Base-by-base conservation (phyloP, 2,888 invertebrate genomes). In the Eremobia ochroleuca region DNA sequence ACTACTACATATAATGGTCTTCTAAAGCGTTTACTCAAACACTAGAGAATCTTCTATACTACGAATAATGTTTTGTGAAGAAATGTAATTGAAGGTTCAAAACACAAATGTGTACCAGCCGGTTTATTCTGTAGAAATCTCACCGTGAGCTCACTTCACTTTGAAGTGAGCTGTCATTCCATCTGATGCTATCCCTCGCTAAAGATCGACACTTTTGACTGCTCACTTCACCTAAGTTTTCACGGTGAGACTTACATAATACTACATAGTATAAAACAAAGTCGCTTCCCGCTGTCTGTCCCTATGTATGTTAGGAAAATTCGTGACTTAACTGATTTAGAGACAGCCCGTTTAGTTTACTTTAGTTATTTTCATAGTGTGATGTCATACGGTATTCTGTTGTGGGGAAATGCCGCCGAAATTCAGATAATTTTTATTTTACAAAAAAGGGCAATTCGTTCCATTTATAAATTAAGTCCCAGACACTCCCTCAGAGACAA, bases 1-100 rank as follows among this genome's bases (percentile, higher is more conserved):
- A 83, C 83, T 87, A 83, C 76, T 81, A 66, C 59, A 61, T 72
- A 77, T 67, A 77, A 69, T 66, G 46, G 77, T 86, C 78, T 73
- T 78, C 78, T 64, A 67, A 46, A 73, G 62, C 75, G 9, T 69
- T 86, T 75, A 75, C 86, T 84, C 6, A 70, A 84, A 86, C 83
- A 86, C 40, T 78, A 82, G 8, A 78, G 72, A 77, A 83, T 0
- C 15, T 40, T 55, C 49, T 11, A 52, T 25, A 69, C n/a, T 13
- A 58, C 25, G 6, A 62, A 72, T 52, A 34, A 34, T 15, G 31
- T 34, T 55, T 46, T 46, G 61, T 80, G 61, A 71, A 62, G 28
- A 43, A 68, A 40, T 11, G 11, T 34, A 68, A 68, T 68, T 68
- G 34, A 68, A 52, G 21, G 34, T n/a, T 13, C 13, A 40, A 64